Percentiles rank a stretch among this genome's conserved stretches.
Evolutionary conservation across 2,797 vertebrate genomes (phyloP).

Genomic region (Lagorchestes hirsutus): DNA sequence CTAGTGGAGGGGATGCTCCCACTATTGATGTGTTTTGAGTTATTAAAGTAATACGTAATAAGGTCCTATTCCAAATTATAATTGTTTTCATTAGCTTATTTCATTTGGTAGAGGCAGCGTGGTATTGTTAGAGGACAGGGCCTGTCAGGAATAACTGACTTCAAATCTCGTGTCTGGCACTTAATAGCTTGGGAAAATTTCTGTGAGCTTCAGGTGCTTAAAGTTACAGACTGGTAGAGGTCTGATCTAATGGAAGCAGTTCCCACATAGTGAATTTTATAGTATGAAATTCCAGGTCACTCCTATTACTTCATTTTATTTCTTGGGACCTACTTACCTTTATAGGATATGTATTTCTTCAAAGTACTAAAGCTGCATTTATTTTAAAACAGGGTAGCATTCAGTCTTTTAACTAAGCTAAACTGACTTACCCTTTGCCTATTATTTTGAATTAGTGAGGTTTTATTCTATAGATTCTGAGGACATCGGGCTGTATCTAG

Average conservation of each 20-base stretch:
- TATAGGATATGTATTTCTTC: slow-evolving; percentile 63
- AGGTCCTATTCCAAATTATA: slow-evolving; percentile 71
- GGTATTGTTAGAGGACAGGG: not conserved
- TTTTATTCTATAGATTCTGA: slow-evolving; percentile 40
- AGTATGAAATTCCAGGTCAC: not conserved
- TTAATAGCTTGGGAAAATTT: not conserved
- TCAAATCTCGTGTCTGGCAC: not conserved
- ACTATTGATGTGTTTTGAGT: not conserved
- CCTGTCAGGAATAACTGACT: not conserved
- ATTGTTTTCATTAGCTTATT: slow-evolving; percentile 77
- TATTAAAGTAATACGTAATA: not conserved
- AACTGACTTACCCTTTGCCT: slow-evolving; percentile 57
- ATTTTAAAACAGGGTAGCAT: slow-evolving; percentile 69
- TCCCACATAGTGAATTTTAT: not conserved
- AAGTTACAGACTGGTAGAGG: not conserved
- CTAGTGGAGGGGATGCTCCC: not conserved
- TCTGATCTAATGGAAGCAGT: not conserved
- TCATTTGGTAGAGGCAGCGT: not conserved
- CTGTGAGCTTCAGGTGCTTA: not conserved
- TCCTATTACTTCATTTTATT: slow-evolving; percentile 70
- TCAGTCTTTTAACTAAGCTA: slow-evolving; percentile 69
- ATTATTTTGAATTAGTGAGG: slow-evolving; percentile 64
- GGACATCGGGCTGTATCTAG: not conserved
- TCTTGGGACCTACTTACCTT: slow-evolving; percentile 74
- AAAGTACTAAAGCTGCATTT: slow-evolving; percentile 58